These are phyloP conservation scores for Leptopterna dolabrata DNA, from an alignment of 2,888 invertebrate species.

Conservation along the genomic window DNA sequence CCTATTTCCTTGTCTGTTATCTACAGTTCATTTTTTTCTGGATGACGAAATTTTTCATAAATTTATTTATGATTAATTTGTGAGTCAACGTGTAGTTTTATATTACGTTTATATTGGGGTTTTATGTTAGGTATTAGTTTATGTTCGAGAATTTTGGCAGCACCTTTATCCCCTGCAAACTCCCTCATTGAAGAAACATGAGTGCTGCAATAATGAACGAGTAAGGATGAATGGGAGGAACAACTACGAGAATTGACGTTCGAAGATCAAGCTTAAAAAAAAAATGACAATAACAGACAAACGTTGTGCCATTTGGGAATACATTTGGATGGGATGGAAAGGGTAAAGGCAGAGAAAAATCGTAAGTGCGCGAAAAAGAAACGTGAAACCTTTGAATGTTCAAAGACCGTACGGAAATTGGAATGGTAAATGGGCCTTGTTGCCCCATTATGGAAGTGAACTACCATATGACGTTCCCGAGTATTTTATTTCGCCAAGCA, in stretches of 20 bases:
- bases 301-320: background rate
- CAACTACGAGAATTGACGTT: no score
- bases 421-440: background rate
- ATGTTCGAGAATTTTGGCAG: no score
- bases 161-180: no score
- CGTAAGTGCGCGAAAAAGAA: background rate
- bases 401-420: background rate
- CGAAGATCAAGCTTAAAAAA: no score
- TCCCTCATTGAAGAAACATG: no score
- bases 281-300: background rate
- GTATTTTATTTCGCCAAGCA: background rate
- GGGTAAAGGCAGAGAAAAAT: background rate
- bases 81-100: no score
- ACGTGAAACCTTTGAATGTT: constrained; percentile 16
- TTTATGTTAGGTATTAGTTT: no score
- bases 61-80: no score
- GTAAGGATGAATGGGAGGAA: background rate
- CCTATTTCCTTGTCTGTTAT: no score
- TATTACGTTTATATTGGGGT: no score
- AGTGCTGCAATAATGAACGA: background rate
- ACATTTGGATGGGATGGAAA: background rate
- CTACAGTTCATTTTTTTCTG: no score
- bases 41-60: no score
- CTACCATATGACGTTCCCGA: background rate
- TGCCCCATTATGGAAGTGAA: background rate